These are phyloP conservation scores for Pseudoatta argentina DNA, from an alignment of 1,140 invertebrate genomes.

Conservation along the genomic window DNA sequence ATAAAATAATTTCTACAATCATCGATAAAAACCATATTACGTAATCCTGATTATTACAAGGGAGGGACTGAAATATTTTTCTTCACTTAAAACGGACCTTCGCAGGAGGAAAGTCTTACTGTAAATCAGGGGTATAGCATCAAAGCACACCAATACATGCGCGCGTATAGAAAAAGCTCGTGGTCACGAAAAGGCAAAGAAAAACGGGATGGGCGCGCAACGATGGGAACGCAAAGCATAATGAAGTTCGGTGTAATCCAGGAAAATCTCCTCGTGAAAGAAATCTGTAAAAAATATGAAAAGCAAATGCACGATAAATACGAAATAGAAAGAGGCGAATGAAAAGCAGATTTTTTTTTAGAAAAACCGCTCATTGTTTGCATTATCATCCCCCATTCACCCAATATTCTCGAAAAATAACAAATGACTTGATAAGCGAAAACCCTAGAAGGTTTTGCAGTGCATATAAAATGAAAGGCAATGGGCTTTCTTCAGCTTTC, in stretches of 20 bases:
- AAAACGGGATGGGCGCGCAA: neutral
- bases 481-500: neutral
- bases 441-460: neutral
- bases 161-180: neutral
- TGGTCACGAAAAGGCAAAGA: slow-evolving; percentile 6
- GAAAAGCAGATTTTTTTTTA: neutral
- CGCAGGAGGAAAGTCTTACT: neutral
- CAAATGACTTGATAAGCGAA: neutral
- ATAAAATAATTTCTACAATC: slow-evolving; percentile 15
- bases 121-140: slow-evolving; percentile 65
- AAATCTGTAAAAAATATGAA: slow-evolving; percentile 16
- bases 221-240: slow-evolving; percentile 30
- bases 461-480: neutral
- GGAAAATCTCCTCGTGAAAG: slow-evolving; percentile 33
- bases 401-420: neutral
- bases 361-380: neutral
- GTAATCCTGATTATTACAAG: neutral
- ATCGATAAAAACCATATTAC: slow-evolving; percentile 14
- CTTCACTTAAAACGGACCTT: neutral
- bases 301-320: neutral
- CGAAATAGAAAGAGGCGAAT: neutral
- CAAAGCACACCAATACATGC: slow-evolving; percentile 37
- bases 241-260: slow-evolving; percentile 60
- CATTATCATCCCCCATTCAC: neutral
- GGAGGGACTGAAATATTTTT: neutral